phyloP scores from a whole-genome alignment of 2,113 vertebrate species.

The Erythrocercus mccallii region DNA sequence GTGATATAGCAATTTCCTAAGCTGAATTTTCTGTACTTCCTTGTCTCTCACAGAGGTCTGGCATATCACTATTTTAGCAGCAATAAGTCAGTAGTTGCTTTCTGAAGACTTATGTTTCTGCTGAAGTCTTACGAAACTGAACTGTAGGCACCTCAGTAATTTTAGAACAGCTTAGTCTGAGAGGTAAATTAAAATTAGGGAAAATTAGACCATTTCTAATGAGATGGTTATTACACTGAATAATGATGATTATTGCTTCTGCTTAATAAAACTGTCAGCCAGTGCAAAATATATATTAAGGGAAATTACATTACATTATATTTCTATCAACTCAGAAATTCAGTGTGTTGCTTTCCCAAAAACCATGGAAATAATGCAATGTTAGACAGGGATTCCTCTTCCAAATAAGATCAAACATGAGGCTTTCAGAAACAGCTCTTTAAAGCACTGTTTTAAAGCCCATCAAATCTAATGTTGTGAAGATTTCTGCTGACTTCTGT shows the following conservation, averaged over 20 bases:
- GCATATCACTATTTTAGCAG: constrained; percentile 13
- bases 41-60: constrained; percentile 19
- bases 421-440: background rate
- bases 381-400: background rate
- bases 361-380: background rate
- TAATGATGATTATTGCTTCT: constrained; percentile 74
- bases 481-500: background rate
- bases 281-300: constrained; percentile 72
- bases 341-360: constrained; percentile 22
- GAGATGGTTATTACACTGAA: constrained; percentile 67
- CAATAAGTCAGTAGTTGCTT: constrained; percentile 26
- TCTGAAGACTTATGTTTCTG: constrained; percentile 28
- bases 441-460: constrained; percentile 4
- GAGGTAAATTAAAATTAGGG: constrained; percentile 75
- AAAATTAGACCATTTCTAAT: constrained; percentile 75
- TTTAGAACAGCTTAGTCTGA: constrained; percentile 51
- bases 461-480: background rate
- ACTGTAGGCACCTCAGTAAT: constrained; percentile 59
- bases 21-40: constrained; percentile 18
- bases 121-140: constrained; percentile 63
- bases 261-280: constrained; percentile 75
- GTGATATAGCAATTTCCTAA: constrained; percentile 24
- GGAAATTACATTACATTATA: constrained; percentile 64
- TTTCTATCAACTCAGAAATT: constrained; percentile 56
- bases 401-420: constrained; percentile 11